Conservation (phyloP, 2,113 vertebrate species). For the Engraulis encrasicolus region DNA sequence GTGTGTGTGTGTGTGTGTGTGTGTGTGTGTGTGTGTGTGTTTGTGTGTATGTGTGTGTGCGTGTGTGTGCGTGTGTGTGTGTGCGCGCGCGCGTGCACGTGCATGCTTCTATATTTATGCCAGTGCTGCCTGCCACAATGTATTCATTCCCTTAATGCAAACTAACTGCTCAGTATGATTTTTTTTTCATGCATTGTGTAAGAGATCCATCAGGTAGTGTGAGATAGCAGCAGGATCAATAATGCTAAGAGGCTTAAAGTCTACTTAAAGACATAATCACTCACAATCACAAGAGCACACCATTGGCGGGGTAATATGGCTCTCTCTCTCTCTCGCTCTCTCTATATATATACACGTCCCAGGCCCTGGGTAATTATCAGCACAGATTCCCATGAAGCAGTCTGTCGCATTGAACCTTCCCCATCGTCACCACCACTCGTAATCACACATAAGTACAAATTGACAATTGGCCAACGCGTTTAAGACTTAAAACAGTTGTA, state of each 20-base stretch:
- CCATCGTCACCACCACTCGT: no score
- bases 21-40: background rate
- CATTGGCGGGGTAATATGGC: background rate
- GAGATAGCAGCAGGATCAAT: background rate
- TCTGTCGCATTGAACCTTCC: background rate
- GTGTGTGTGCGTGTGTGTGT: background rate
- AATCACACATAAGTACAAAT: background rate
- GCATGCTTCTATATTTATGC: background rate
- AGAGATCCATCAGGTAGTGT: constrained; percentile 5
- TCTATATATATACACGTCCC: no score
- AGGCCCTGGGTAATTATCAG: constrained; percentile 5
- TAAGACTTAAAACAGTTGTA: background rate
- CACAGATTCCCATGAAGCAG: background rate
- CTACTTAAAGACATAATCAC: constrained; percentile 20
- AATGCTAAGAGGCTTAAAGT: constrained; percentile 18
- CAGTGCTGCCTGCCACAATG: background rate
- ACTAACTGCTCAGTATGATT: background rate
- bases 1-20: constrained; percentile 16
- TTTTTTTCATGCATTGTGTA: constrained; percentile 1
- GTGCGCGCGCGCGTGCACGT: background rate
- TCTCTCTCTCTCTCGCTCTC: background rate
- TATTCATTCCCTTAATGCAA: constrained; percentile 16
- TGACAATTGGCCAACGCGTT: background rate
- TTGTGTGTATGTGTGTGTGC: background rate
- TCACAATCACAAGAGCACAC: constrained; percentile 13